These are phyloP conservation scores for Microcebus lehilahytsara DNA, from an alignment of 2,113 vertebrate genomes.

Conservation along the genomic window DNA sequence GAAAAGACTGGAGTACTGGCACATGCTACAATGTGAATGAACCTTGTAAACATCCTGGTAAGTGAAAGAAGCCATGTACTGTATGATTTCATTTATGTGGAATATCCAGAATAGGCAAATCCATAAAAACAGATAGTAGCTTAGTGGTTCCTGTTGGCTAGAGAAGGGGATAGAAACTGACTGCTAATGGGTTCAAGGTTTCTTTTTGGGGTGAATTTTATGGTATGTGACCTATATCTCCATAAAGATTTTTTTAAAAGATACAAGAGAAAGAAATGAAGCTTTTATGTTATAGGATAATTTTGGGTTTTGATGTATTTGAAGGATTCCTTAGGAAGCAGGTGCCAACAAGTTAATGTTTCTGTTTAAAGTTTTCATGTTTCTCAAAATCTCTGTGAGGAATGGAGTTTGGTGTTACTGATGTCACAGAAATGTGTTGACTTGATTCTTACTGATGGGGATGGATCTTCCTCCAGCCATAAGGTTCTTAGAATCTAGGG, in stretches of 20 bases:
- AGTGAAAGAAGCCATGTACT: background rate
- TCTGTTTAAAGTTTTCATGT: background rate
- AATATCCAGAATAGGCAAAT: background rate
- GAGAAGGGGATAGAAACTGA: background rate
- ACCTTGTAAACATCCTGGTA: background rate
- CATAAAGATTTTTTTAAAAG: background rate
- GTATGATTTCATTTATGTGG: background rate
- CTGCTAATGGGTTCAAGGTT: background rate
- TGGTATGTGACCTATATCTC: background rate
- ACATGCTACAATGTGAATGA: background rate
- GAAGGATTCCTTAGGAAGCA: background rate
- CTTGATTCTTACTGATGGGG: background rate
- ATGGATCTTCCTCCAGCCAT: background rate
- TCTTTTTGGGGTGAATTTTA: background rate
- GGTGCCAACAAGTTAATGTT: background rate
- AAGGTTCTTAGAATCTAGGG: background rate
- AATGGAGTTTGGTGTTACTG: background rate
- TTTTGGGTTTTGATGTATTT: background rate
- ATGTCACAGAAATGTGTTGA: background rate
- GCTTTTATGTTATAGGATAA: background rate
- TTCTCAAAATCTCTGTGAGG: background rate
- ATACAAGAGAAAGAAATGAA: background rate
- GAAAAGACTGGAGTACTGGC: background rate
- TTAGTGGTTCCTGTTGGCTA: background rate
- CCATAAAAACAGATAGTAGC: background rate